Percentiles rank a stretch among this genome's conserved stretches.
Evolutionary conservation across 2,888 invertebrate species (phyloP).

Genomic region (Sphaeridia pumilis): DNA sequence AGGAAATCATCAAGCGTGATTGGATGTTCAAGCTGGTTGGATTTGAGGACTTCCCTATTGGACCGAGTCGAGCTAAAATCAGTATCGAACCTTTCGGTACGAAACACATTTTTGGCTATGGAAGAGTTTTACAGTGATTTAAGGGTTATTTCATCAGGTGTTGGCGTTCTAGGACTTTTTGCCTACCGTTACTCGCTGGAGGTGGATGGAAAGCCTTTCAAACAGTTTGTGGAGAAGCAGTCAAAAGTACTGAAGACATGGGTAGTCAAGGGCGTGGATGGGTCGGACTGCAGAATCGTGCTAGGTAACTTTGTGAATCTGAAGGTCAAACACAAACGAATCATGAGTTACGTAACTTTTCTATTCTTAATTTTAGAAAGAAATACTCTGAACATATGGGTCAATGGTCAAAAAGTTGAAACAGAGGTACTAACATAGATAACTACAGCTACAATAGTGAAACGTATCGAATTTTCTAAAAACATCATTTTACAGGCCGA

Average conservation of each 20-base stretch:
- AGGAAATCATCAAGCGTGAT: conserved; percentile 63
- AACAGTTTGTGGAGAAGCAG: conserved; percentile 69
- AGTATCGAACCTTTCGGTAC: conserved; percentile 44
- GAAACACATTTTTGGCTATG: background rate
- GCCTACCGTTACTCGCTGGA: conserved; percentile 68
- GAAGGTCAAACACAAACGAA: background rate
- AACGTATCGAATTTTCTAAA: background rate
- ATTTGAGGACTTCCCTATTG: conserved; percentile 62
- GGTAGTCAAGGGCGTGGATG: conserved; percentile 47
- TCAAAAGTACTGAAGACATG: conserved; percentile 63
- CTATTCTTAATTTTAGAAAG: conserved; percentile 47
- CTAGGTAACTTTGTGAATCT: conserved; percentile 51
- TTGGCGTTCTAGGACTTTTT: conserved; percentile 48
- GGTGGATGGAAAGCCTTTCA: conserved; percentile 68
- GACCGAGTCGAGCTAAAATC: conserved; percentile 46
- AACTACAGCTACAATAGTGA: background rate
- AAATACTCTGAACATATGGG: conserved; percentile 61
- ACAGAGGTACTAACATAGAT: conserved; percentile 44
- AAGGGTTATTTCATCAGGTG: background rate
- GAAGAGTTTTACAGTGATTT: background rate
- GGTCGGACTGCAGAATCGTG: conserved; percentile 54
- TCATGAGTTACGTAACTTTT: background rate
- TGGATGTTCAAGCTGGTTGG: conserved; percentile 92
- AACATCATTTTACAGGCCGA: conserved; percentile 48
- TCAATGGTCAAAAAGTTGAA: conserved; percentile 57